Conservation (phyloP, 2,888 invertebrate species). For the Stenchaetothrips biformis region DNA sequence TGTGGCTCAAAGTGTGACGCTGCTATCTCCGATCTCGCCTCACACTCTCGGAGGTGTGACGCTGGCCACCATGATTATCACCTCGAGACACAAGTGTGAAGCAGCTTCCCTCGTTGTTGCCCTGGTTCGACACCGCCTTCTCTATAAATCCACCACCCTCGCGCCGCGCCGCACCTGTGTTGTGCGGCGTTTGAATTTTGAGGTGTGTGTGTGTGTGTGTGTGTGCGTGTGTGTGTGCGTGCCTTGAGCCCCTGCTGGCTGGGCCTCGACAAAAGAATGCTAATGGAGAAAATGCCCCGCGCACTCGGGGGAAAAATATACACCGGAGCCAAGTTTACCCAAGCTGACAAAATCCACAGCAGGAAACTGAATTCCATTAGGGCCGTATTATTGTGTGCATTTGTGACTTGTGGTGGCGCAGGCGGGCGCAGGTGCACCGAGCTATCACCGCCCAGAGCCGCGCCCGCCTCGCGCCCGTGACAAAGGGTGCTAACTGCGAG, state of each 20-base stretch:
- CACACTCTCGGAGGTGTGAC: no score
- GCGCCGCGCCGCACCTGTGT: no score
- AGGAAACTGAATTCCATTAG: conserved; percentile 15
- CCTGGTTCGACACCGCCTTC: no score
- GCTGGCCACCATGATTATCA: no score
- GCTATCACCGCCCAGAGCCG: not conserved
- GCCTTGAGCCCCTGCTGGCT: not conserved
- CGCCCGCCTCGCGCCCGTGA: not conserved
- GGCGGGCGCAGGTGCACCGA: not conserved
- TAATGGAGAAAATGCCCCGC: not conserved
- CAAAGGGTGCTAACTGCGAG: no score
- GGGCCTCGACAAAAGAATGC: not conserved
- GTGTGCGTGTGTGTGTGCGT: no score
- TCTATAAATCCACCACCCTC: no score
- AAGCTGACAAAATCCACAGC: not conserved
- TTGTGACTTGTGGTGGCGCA: not conserved
- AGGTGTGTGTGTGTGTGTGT: not conserved
- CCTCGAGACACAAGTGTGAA: no score
- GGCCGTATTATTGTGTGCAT: conserved; percentile 5
- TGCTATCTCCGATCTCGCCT: no score
- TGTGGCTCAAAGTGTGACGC: no score
- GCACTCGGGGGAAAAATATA: not conserved
- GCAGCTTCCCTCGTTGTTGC: no score
- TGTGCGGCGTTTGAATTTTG: no score
- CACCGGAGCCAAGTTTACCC: conserved; percentile 9